Base-by-base conservation (phyloP, 1,140 invertebrate genomes). In the Diabrotica undecimpunctata region DNA sequence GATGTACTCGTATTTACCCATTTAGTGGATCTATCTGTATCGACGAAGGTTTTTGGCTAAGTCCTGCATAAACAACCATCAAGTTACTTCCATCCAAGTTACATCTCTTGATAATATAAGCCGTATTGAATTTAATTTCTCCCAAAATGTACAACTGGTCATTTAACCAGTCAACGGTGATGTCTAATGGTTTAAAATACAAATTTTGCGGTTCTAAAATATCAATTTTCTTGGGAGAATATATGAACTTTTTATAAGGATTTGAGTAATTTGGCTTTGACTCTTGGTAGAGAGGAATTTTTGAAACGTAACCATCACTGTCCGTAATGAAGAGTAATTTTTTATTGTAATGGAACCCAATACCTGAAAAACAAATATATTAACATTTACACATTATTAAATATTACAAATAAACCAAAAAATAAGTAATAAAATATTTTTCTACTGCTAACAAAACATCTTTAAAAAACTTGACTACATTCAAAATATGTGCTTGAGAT, bases 11-110 rank as follows among this genome's bases (percentile, higher is more conserved):
- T 25, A 72, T 81, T 82, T 80, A 94, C 80, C 94, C 95, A 78
- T 96, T 97, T 67, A 92, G 90, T 25, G 95, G 92, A 83, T 97
- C 95, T 0, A 96, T 89, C 78, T 95, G 88, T 65, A 97, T 85
- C 72, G 93, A 90, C 54, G 85, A 81, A 0, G 93, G 88, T 72
- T 85, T 82, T 0, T 82, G 83, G 14, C 83, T 77, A 35, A 94
- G 83, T 0, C 87, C 86, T 13, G 85, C 84, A 61, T 90, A 78
- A 9, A 90, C 87, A 0, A 89, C 83, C 6, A 85, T 85, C 53
- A 88, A 81, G 62, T 85, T 84, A 67, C 82, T 83, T 0, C 90
- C 90, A 72, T 90, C 85, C 8, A 93, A 81, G 72, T 87, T 85
- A 76, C 89, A 93, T 54, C 89, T 82, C 53, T 87, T 84, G 61